Conservation (phyloP, 1,140 invertebrate species). For the Gonatopus flavifemur region DNA sequence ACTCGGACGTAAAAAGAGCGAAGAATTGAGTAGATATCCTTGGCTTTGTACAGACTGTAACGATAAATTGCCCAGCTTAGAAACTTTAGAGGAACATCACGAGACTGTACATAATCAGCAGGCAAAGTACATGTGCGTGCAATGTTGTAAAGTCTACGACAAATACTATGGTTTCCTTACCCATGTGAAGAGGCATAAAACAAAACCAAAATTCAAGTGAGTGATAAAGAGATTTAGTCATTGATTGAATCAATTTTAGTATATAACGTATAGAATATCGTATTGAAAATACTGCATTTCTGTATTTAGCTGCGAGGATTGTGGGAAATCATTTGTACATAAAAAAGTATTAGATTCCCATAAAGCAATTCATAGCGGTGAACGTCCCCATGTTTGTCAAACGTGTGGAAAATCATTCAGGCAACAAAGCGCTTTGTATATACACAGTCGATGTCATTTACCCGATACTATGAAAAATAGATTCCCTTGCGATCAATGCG, state of each 20-base stretch:
- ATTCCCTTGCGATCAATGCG: constrained; percentile 62
- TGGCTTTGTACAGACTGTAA: constrained; percentile 64
- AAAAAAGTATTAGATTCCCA: constrained; percentile 60
- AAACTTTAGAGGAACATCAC: constrained; percentile 60
- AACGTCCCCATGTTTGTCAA: constrained; percentile 57
- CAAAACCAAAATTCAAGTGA: constrained; percentile 59
- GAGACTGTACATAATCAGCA: constrained; percentile 58
- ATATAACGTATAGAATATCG: constrained; percentile 1
- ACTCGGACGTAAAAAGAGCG: constrained; percentile 30
- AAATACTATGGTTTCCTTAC: constrained; percentile 64
- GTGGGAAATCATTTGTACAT: constrained; percentile 60
- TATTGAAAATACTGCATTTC: constrained; percentile 4
- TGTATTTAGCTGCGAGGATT: constrained; percentile 57
- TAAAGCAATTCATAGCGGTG: constrained; percentile 57
- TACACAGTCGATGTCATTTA: constrained; percentile 61
- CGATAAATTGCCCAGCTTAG: constrained; percentile 55
- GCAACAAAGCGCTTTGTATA: constrained; percentile 60
- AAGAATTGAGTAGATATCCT: constrained; percentile 57
- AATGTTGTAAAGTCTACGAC: constrained; percentile 64
- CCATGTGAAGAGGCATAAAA: constrained; percentile 61
- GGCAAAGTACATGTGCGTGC: constrained; percentile 61
- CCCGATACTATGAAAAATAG: constrained; percentile 61
- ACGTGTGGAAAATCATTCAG: constrained; percentile 62
- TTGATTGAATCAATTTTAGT: neutral
- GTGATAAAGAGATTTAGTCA: constrained; percentile 7